Base-by-base conservation (phyloP, 2,888 invertebrate species). In the Leucophenga montana region DNA sequence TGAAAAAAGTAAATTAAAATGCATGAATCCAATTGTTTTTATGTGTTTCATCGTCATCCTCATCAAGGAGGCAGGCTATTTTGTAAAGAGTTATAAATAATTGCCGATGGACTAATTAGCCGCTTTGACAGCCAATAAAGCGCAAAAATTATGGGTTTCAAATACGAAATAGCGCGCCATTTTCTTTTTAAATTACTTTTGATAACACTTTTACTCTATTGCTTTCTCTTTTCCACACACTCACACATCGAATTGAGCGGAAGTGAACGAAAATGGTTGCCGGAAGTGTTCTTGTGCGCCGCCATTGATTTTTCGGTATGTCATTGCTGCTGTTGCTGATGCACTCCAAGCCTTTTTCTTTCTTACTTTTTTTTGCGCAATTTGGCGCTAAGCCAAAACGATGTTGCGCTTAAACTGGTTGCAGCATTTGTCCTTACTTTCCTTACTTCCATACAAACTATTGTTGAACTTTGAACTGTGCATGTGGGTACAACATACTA, bases 381-480 rank as follows among this genome's bases (percentile, higher is more conserved):
- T 39, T 39, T 39, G 39, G 39, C 39, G 11, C 8, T 39, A 5
- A 39, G 39, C 39, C 39, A 39, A 39, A 39, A 39, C 11, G 11
- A 39, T 39, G 39, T 39, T 39, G 39, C 39, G 11, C 39, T 39
- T 39, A 39, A 39, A 39, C 11, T 39, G 39, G 8, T 11, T 39
- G 33, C 33, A 33, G 33, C 4, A 5, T 33, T 48, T 16, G 50
- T 16, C 50, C 27, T 27, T 27, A 27, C 27, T 27, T 27, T 4
- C 3, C 4, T 27, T 27, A 27, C 4, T 3, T 27, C 3, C 27
- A 27, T 27, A 27, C 3, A 50, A 50, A 50, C 50, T 50, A 16
- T 50, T 50, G 50, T 50, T 50, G 50, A 50, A 50, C 50, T 50
- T 50, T 50, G 50, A 50, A 50, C 50, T 16, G 50, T 50, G 50